Percentiles rank a stretch among this genome's conserved stretches.
Evolutionary conservation across 2,113 vertebrate species (phyloP).

Genomic region (Periophthalmus modestus): DNA sequence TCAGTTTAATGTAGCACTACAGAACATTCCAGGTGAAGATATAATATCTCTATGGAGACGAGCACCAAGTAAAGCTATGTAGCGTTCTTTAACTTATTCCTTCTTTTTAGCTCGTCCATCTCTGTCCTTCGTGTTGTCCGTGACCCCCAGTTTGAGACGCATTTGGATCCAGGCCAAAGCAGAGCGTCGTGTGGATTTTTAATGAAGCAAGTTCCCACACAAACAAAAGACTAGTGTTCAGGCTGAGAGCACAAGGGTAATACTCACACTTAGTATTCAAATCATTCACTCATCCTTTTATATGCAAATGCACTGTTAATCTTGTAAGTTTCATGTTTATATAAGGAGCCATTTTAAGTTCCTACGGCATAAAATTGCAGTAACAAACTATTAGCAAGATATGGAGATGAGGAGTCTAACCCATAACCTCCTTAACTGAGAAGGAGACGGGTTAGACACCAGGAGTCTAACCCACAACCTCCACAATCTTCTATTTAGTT

Average conservation of each 20-base stretch:
- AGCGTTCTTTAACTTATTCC: too few species aligned
- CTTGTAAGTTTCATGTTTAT: not conserved
- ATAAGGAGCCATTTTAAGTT: not conserved
- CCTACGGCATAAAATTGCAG: not conserved
- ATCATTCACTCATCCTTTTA: not conserved
- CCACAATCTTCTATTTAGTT: not conserved
- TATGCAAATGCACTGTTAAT: not conserved
- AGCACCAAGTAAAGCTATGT: too few species aligned
- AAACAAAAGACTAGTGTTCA: not conserved
- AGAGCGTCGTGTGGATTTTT: not conserved
- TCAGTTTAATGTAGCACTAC: too few species aligned
- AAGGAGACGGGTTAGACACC: too few species aligned
- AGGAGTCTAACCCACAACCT: too few species aligned
- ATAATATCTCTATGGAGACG: too few species aligned
- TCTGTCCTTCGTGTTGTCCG: not conserved
- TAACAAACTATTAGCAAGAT: not conserved
- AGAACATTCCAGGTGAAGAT: too few species aligned
- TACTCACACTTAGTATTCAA: not conserved
- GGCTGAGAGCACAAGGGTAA: not conserved
- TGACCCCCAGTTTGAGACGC: not conserved
- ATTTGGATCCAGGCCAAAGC: not conserved
- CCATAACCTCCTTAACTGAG: too few species aligned
- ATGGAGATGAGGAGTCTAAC: too few species aligned
- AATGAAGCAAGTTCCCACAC: slow-evolving; percentile 1
- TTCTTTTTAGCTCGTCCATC: not conserved